phyloP scores from a whole-genome alignment of 2,113 vertebrate species.

The Nycticryphes semicollaris region DNA sequence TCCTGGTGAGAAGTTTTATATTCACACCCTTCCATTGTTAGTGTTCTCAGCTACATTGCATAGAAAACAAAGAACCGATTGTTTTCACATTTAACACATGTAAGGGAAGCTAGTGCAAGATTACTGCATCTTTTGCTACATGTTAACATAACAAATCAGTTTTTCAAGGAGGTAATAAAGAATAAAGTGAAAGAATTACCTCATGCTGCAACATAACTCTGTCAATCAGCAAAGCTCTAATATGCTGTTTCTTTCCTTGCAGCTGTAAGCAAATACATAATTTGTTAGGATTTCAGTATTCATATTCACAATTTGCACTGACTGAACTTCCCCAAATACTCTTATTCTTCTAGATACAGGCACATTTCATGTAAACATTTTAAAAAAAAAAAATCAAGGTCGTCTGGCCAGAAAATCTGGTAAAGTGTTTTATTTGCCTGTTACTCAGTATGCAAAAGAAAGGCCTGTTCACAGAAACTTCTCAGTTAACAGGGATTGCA shows the following conservation, averaged over 20 bases:
- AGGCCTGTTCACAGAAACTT: background rate
- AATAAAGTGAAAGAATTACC: slow-evolving; percentile 70
- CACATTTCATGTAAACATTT: background rate
- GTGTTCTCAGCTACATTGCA: slow-evolving; percentile 84
- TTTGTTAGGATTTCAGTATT: background rate
- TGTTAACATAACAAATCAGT: background rate
- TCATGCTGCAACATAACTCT: slow-evolving; percentile 98
- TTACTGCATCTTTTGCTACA: background rate
- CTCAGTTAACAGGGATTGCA: background rate
- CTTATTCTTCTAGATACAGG: background rate
- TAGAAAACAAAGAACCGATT: background rate
- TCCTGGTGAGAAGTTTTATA: slow-evolving; percentile 91
- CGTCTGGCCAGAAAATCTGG: too few relatives aligned
- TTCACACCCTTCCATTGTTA: slow-evolving; percentile 92
- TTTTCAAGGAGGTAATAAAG: background rate
- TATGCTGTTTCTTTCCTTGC: slow-evolving; percentile 94
- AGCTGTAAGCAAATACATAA: slow-evolving; percentile 79
- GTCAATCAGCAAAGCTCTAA: slow-evolving; percentile 93
- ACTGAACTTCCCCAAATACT: background rate
- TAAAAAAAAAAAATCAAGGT: too few relatives aligned
- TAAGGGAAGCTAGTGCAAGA: background rate
- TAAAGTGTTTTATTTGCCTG: background rate
- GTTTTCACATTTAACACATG: background rate
- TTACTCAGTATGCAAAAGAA: background rate
- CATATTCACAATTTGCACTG: background rate